Evolutionary conservation across 2,797 vertebrate species (phyloP).

Genomic region (Leptodactylus fallax): DNA sequence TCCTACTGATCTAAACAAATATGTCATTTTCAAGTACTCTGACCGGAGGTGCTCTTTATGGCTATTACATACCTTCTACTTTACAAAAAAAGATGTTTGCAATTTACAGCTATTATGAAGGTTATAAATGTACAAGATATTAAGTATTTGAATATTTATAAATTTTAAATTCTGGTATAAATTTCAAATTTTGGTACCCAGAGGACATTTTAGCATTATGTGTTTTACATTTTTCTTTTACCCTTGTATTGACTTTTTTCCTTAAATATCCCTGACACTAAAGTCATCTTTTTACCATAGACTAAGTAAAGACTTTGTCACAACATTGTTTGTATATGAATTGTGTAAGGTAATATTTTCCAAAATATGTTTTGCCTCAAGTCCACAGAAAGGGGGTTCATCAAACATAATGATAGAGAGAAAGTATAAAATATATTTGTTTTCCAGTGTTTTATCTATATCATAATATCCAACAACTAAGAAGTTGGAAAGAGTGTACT

Average conservation of each 20-base stretch:
- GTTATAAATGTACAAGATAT: neutral
- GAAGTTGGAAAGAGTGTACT: neutral
- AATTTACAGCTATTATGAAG: constrained; percentile 12
- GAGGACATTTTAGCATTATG: too few species aligned
- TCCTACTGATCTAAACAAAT: neutral
- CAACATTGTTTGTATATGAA: too few species aligned
- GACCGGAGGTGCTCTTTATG: neutral
- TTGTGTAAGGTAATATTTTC: too few species aligned
- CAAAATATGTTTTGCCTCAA: too few species aligned
- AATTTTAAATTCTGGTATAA: too few species aligned
- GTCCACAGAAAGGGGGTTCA: too few species aligned
- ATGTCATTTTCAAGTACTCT: neutral
- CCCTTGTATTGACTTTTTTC: too few species aligned
- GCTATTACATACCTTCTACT: neutral
- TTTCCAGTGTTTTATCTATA: neutral
- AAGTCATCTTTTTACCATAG: neutral
- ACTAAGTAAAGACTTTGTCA: neutral
- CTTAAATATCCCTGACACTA: neutral
- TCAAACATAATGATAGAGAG: too few species aligned
- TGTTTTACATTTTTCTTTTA: too few species aligned
- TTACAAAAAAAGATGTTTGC: constrained; percentile 7
- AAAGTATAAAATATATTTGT: too few species aligned
- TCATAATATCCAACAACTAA: neutral
- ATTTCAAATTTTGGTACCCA: too few species aligned
- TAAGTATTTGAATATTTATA: too few species aligned